Conservation (phyloP, 2,888 invertebrate genomes). For the Dryocosmus kuriphilus region DNA sequence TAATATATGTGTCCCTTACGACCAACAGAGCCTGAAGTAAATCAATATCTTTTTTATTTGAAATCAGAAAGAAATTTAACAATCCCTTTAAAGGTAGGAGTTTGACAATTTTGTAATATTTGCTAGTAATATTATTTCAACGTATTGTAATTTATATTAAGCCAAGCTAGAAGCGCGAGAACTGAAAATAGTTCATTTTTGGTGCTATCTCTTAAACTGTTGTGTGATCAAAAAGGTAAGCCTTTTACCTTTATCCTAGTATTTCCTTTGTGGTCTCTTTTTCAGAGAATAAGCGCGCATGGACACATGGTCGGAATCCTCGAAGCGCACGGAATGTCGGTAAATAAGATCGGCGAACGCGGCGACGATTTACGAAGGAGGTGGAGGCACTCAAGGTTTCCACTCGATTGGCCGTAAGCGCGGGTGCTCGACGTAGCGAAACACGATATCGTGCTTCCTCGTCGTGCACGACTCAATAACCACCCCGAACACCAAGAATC, state of each 20-base stretch:
- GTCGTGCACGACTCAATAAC: conserved; percentile 46
- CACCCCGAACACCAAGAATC: conserved; percentile 1
- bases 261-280: not conserved
- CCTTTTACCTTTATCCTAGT: not conserved
- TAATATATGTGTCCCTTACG: too few species aligned
- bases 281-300: not conserved
- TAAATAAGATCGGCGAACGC: conserved; percentile 68
- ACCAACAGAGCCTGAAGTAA: too few species aligned
- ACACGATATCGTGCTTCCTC: conserved; percentile 67
- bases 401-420: conserved; percentile 70
- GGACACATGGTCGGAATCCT: not conserved
- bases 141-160: too few species aligned
- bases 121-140: too few species aligned
- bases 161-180: too few species aligned
- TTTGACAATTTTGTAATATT: too few species aligned
- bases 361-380: conserved; percentile 64
- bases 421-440: conserved; percentile 70
- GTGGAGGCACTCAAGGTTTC: conserved; percentile 67
- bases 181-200: not conserved
- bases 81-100: too few species aligned
- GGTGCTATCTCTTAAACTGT: too few species aligned
- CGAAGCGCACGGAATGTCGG: conserved; percentile 44
- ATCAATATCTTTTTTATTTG: too few species aligned
- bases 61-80: too few species aligned
- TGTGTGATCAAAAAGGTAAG: not conserved